A percentile compares a stretch with the other conserved stretches of the same genome.
Evolutionary conservation across 1,140 invertebrate genomes (phyloP).

Genomic region (Bilobella aurantiaca): DNA sequence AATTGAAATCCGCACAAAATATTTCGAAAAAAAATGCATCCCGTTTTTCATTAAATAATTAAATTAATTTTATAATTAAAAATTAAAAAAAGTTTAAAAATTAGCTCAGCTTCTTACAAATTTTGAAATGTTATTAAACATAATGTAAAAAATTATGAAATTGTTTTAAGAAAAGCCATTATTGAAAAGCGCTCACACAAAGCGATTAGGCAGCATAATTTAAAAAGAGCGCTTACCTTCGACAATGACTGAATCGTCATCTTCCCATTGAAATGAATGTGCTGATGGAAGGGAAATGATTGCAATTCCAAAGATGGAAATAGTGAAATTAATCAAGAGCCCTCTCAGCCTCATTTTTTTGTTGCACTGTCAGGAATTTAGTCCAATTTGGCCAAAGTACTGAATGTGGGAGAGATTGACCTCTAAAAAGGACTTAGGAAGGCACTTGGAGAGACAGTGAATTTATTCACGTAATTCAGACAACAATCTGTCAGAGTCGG

Average conservation of each 20-base stretch:
- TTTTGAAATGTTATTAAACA: too few relatives aligned
- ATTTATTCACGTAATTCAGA: not conserved
- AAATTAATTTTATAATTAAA: too few relatives aligned
- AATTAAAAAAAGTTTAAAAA: too few relatives aligned
- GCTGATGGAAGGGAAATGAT: not conserved
- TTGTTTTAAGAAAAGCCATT: too few relatives aligned
- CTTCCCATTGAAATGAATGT: slow-evolving; percentile 15
- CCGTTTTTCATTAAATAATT: too few relatives aligned
- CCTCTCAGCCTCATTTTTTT: not conserved
- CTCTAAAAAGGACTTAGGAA: not conserved
- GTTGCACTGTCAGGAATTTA: not conserved
- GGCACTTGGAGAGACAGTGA: not conserved
- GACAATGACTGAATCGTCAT: slow-evolving; percentile 21
- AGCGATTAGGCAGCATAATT: too few relatives aligned
- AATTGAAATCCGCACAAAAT: too few relatives aligned
- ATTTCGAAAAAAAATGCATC: too few relatives aligned
- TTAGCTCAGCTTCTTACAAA: too few relatives aligned
- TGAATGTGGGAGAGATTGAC: not conserved
- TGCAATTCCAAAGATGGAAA: not conserved
- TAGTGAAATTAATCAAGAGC: slow-evolving; percentile 3
- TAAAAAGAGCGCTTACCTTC: slow-evolving; percentile 20
- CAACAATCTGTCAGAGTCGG: not conserved
- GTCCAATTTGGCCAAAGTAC: not conserved
- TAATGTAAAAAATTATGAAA: too few relatives aligned
- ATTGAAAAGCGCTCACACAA: too few relatives aligned